Percentiles rank a stretch among this genome's conserved stretches.
Conservation (phyloP, 23 tunicate species). For the Phallusia fumigata region DNA sequence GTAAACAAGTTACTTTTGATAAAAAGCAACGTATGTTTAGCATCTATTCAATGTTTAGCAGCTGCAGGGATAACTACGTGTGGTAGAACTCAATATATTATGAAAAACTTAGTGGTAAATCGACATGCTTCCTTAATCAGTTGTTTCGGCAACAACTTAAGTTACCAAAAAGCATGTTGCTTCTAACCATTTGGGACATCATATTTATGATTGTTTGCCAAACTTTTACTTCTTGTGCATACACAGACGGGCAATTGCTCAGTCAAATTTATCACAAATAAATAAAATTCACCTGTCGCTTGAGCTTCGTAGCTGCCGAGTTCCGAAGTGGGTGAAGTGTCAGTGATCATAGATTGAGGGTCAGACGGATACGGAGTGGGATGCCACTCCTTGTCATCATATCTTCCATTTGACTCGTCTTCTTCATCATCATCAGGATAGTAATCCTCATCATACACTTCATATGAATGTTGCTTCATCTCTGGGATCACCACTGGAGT, state of each 20-base stretch:
- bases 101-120: too few species aligned
- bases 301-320: neutral
- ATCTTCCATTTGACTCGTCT: constrained; percentile 1
- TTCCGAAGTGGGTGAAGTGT: constrained; percentile 18
- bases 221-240: too few species aligned
- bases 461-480: neutral
- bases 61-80: too few species aligned
- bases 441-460: constrained; percentile 8
- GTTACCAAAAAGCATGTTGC: too few species aligned
- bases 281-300: neutral
- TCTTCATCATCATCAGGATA: constrained; percentile 6
- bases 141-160: too few species aligned
- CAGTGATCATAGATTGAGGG: constrained; percentile 18
- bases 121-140: too few species aligned
- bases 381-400: constrained; percentile 16
- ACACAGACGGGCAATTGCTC: too few species aligned
- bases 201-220: too few species aligned
- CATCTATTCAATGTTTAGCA: too few species aligned
- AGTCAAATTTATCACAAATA: neutral
- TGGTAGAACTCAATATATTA: too few species aligned
- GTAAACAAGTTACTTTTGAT: neutral
- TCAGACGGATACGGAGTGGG: constrained; percentile 9
- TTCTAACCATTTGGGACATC: too few species aligned
- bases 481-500: neutral
- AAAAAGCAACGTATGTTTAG: too few species aligned